A percentile compares a stretch with the other conserved stretches of the same genome.
These are phyloP conservation scores for Drosophila hamatofila DNA, from an alignment of 2,888 invertebrate species.

Conservation along the genomic window DNA sequence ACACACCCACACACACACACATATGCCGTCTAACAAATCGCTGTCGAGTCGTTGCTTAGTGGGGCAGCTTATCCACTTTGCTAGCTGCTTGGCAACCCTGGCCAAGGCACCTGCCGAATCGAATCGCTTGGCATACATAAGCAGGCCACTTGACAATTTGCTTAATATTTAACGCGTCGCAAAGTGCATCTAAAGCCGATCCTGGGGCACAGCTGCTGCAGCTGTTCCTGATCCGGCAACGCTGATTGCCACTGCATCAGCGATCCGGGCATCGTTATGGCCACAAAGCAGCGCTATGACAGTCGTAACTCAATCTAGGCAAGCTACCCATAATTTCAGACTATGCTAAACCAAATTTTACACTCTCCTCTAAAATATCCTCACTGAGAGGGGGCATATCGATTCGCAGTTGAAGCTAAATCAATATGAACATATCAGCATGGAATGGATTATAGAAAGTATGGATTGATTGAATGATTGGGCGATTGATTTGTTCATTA, in stretches of 20 bases:
- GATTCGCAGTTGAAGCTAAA: background rate
- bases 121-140: conserved; percentile 17
- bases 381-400: background rate
- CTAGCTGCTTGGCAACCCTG: conserved; percentile 45
- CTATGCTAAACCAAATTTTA: conserved; percentile 28
- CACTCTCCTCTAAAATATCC: conserved; percentile 21
- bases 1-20: background rate
- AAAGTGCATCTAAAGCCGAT: conserved; percentile 63
- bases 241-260: conserved; percentile 61
- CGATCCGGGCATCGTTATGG: conserved; percentile 52
- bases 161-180: conserved; percentile 60
- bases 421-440: background rate
- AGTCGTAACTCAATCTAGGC: conserved; percentile 46
- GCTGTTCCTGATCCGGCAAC: conserved; percentile 25
- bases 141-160: conserved; percentile 26
- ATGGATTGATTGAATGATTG: background rate
- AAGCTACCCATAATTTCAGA: conserved; percentile 49
- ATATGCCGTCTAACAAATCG: conserved; percentile 43
- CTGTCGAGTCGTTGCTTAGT: conserved; percentile 55
- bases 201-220: conserved; percentile 28
- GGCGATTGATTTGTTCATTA: no score
- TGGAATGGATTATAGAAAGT: background rate
- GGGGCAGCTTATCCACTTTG: conserved; percentile 69
- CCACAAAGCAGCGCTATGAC: conserved; percentile 27
- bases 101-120: conserved; percentile 21